Base-by-base conservation (phyloP, 2,888 invertebrate genomes). In the Drosophila macrospina region DNA sequence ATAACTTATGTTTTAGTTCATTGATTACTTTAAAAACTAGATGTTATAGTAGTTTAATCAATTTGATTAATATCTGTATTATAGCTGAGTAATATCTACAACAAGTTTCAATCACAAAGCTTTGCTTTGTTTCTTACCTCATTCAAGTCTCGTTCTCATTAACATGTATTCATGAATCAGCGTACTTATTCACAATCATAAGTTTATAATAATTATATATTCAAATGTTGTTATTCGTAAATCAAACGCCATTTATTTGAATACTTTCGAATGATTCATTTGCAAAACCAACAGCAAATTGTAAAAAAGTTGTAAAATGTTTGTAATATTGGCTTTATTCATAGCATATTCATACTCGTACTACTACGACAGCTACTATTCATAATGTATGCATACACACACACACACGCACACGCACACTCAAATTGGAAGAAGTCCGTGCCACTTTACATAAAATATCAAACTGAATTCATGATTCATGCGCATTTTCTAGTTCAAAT, bases 401-500 rank as follows among this genome's bases (percentile, higher is more conserved):
- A 42, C 4, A 20, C 39, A 8, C 10, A 39, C 8, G 16, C 5
- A 39, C 39, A 8, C 26, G 26, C n/a, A 42, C 45, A 15, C 32
- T 20, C 1, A 11, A 32, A 34, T 15, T 28, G 15, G 36, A 15
- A 51, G 26, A 15, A 15, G 24, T 36, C 28, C 15, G 36, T n/a
- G 50, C 50, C 59, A 47, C 20, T 65, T 60, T 47, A 28, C 44
- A 48, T 36, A 50, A 34, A 34, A 57, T 56, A 57, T 61, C 51
- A 70, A 69, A 64, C 56, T 32, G 60, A 54, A 60, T 75, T 34
- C 63, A 74, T 69, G 73, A 75, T 75, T 75, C 60, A 61, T 69
- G 60, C 57, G 41, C 52, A 63, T 75, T 64, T 64, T 69, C 64
- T 69, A 56, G 73, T 61, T 57, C 72, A 76, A 74, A 71, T 75